A percentile compares a stretch with the other conserved stretches of the same genome.
phyloP scores from a whole-genome alignment of 2,797 vertebrate genomes.

The Phataginus tricuspis region DNA sequence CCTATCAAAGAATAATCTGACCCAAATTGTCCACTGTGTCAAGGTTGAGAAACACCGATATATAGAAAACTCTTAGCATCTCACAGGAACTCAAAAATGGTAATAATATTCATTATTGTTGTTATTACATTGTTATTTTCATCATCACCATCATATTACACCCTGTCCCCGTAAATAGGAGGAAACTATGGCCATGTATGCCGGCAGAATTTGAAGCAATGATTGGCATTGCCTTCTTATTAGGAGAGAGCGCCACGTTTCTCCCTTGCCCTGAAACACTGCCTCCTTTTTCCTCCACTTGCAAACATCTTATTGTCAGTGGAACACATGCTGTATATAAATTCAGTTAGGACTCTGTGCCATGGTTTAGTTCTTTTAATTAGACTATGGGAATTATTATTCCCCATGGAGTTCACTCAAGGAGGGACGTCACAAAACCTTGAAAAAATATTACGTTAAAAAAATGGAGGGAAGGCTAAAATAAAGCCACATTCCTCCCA shows the following conservation, averaged over 20 bases:
- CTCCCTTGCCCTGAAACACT: background rate
- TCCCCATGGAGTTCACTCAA: conserved; percentile 44
- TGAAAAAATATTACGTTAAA: conserved; percentile 60
- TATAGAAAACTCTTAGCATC: background rate
- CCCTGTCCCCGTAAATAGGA: background rate
- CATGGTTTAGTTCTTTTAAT: conserved; percentile 72
- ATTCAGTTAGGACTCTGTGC: background rate
- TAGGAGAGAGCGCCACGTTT: background rate
- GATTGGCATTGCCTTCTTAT: background rate
- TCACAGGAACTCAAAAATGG: background rate
- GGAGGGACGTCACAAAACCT: conserved; percentile 53
- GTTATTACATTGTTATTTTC: background rate
- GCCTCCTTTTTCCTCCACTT: background rate
- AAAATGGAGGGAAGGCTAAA: conserved; percentile 67
- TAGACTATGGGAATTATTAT: conserved; percentile 48
- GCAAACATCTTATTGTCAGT: background rate
- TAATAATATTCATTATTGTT: background rate
- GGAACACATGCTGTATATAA: background rate
- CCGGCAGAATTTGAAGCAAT: background rate
- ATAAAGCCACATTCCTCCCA: conserved; percentile 65
- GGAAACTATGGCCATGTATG: fast-evolving
- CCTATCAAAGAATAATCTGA: background rate
- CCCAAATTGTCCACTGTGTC: background rate
- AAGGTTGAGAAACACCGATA: background rate
- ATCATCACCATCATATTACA: background rate